phyloP scores from a whole-genome alignment of 2,113 vertebrate species.

The Chloropsis hardwickii region DNA sequence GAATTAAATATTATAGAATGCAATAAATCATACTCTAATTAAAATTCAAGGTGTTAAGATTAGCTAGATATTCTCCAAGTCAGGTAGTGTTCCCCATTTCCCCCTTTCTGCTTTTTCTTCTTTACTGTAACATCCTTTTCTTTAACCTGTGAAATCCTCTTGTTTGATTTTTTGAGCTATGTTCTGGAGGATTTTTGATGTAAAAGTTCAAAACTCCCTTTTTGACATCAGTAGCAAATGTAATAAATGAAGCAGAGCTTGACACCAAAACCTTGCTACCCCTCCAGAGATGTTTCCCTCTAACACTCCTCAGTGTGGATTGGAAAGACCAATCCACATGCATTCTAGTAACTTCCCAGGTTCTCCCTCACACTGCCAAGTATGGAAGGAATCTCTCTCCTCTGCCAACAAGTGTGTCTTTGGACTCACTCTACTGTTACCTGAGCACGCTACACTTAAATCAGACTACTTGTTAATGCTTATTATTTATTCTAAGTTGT shows the following conservation, averaged over 20 bases:
- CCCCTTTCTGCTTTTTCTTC: background rate
- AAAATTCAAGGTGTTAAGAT: background rate
- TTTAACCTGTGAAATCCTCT: background rate
- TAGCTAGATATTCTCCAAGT: background rate
- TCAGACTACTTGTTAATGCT: background rate
- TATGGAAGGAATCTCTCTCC: background rate
- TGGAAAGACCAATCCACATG: accelerated
- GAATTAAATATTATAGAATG: background rate
- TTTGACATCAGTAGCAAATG: background rate
- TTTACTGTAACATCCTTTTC: background rate
- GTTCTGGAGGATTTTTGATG: background rate
- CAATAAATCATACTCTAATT: background rate
- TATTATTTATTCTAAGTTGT: background rate
- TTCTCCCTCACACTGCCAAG: background rate
- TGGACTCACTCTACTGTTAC: background rate
- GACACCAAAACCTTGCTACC: background rate
- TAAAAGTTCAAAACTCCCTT: background rate
- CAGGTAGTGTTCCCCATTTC: background rate
- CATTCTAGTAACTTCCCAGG: background rate
- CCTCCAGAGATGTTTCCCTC: background rate
- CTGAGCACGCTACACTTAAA: background rate
- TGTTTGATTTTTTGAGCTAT: background rate
- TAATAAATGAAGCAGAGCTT: background rate
- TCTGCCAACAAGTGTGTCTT: background rate
- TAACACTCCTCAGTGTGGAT: background rate